phyloP scores from a whole-genome alignment of 1,140 invertebrate genomes.

The Lordiphosa mommai region DNA sequence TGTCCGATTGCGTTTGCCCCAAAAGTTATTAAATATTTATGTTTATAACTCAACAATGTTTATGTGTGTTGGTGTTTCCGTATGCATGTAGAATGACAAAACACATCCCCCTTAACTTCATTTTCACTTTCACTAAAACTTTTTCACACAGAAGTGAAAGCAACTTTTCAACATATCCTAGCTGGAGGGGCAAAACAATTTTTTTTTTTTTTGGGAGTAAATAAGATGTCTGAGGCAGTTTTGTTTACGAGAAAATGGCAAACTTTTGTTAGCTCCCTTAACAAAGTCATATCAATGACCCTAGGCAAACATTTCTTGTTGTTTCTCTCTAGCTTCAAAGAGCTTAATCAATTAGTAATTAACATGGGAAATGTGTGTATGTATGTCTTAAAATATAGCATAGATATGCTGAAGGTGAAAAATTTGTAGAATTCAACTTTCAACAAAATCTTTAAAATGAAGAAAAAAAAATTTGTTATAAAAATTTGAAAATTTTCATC shows the following conservation, averaged over 20 bases:
- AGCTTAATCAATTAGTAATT: constrained; percentile 4
- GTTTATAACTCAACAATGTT: too few species aligned
- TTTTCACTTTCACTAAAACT: neutral
- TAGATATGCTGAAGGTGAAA: too few species aligned
- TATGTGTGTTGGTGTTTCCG: too few species aligned
- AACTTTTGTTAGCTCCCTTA: neutral
- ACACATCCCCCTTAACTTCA: constrained; percentile 28
- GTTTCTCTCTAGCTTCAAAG: neutral
- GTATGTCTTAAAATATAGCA: too few species aligned
- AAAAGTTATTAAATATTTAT: neutral
- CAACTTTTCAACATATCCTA: too few species aligned
- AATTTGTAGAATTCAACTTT: neutral
- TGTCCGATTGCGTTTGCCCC: constrained; percentile 9
- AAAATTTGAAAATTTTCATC: too few species aligned
- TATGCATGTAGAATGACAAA: constrained; percentile 15
- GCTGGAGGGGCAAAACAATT: too few species aligned
- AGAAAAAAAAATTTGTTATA: neutral
- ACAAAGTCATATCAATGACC: constrained; percentile 4
- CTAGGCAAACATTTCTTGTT: neutral
- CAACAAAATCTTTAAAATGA: neutral
- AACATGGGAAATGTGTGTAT: neutral
- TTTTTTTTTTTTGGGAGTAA: too few species aligned
- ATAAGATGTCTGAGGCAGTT: too few species aligned
- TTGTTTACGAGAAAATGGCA: neutral
- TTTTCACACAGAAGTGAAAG: too few species aligned